These are phyloP conservation scores for Perithous albicinctus DNA, from an alignment of 2,888 invertebrate genomes.

Conservation along the genomic window DNA sequence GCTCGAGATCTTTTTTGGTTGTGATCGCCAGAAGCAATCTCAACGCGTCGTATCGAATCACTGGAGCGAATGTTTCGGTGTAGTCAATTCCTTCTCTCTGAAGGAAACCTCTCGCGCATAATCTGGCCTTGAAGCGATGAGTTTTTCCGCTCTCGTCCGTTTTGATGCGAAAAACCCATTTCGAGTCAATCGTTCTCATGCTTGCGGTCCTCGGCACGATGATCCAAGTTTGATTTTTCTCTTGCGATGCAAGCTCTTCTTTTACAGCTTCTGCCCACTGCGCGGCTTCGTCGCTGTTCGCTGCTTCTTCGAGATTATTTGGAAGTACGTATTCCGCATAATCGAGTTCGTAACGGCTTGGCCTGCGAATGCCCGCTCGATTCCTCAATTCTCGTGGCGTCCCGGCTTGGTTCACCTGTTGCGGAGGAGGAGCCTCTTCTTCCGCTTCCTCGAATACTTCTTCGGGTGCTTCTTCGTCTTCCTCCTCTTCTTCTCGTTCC, in stretches of 20 bases:
- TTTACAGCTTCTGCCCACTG: neutral
- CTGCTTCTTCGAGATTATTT: constrained; percentile 7
- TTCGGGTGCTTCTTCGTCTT: neutral
- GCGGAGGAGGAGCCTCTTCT: neutral
- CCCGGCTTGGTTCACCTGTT: neutral
- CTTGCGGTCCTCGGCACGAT: neutral
- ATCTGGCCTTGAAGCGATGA: neutral
- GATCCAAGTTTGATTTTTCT: neutral
- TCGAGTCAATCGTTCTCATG: neutral
- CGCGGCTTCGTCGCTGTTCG: neutral
- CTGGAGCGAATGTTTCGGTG: neutral
- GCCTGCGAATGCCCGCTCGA: neutral
- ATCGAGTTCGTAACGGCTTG: neutral
- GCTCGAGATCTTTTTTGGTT: neutral
- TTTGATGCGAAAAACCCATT: neutral
- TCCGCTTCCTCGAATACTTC: constrained; percentile 4
- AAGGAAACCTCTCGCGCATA: neutral
- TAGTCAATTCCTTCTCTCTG: neutral
- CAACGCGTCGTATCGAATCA: neutral
- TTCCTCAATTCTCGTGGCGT: neutral
- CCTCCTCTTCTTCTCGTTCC: neutral
- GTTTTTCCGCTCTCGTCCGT: neutral
- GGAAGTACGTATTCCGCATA: constrained; percentile 16
- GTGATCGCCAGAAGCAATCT: neutral
- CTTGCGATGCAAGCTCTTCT: neutral